Conservation (phyloP, 1,140 invertebrate species). For the Eriocheir sinensis region DNA sequence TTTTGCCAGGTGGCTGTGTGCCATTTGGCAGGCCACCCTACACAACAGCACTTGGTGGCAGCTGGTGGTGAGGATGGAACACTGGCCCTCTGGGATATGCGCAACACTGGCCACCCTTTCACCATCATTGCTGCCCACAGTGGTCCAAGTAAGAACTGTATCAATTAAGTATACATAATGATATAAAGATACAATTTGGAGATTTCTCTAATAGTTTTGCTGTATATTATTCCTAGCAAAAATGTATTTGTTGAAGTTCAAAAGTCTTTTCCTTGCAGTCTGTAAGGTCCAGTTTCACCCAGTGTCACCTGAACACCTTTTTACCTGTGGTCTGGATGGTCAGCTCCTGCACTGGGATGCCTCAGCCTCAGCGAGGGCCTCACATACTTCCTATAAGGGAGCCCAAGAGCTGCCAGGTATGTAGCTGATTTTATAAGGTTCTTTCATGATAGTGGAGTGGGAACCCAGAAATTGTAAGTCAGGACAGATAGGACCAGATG, state of each 20-base stretch:
- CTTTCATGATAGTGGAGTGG: no score
- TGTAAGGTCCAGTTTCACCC: slow-evolving; percentile 93
- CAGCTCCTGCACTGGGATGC: slow-evolving; percentile 92
- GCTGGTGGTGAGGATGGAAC: slow-evolving; percentile 91
- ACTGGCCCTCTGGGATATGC: slow-evolving; percentile 93
- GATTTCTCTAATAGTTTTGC: no score
- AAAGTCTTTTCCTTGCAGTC: slow-evolving; percentile 82
- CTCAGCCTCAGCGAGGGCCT: slow-evolving; percentile 57
- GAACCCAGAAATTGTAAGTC: no score
- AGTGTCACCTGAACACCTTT: slow-evolving; percentile 90
- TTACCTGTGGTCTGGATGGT: slow-evolving; percentile 90
- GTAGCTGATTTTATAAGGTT: no score
- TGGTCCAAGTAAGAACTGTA: slow-evolving; percentile 84
- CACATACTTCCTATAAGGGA: slow-evolving; percentile 46
- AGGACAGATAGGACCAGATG: no score
- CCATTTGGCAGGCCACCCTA: slow-evolving; percentile 90
- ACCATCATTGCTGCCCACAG: slow-evolving; percentile 90
- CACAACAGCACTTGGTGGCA: slow-evolving; percentile 91
- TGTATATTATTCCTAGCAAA: slow-evolving; percentile 3
- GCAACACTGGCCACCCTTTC: slow-evolving; percentile 90
- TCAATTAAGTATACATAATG: no score
- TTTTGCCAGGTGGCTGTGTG: slow-evolving; percentile 85
- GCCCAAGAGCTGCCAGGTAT: slow-evolving; percentile 48
- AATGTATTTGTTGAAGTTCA: slow-evolving; percentile 20
- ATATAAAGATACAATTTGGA: no score